Percentiles rank a stretch among this genome's conserved stretches.
These are phyloP conservation scores for Cyphomyrmex costatus DNA, from an alignment of 1,140 invertebrate genomes.

Conservation along the genomic window DNA sequence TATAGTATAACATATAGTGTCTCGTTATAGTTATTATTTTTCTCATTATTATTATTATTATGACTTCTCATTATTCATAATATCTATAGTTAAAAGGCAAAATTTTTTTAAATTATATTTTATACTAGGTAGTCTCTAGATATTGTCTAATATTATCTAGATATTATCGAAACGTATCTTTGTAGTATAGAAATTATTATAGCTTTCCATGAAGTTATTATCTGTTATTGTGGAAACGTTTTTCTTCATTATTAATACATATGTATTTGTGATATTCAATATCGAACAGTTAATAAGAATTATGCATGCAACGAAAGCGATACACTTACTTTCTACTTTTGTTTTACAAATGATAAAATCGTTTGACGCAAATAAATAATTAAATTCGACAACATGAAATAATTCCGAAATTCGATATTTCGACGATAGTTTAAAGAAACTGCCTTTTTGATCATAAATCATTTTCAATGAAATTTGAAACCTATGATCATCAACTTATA, in stretches of 20 bases:
- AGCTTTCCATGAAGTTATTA: neutral
- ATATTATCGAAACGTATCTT: no score
- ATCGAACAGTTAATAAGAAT: neutral
- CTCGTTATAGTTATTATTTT: slow-evolving; percentile 42
- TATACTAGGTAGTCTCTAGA: neutral
- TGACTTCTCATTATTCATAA: neutral
- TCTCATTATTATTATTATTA: slow-evolving; percentile 6
- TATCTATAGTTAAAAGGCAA: neutral
- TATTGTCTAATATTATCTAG: no score
- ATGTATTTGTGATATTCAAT: neutral
- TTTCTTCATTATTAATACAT: neutral
- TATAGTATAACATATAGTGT: neutral
- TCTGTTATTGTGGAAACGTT: neutral
- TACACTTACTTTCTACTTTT: neutral
- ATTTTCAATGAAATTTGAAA: neutral
- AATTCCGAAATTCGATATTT: neutral
- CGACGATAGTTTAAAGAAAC: neutral
- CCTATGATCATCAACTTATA: neutral
- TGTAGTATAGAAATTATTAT: neutral
- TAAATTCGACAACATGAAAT: neutral
- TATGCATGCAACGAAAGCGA: neutral
- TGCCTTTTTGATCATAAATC: neutral
- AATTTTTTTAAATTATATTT: slow-evolving; percentile 5
- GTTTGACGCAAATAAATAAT: slow-evolving; percentile 16
- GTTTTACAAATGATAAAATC: neutral